Evolutionary conservation across 2,797 vertebrate species (phyloP).

Genomic region (Cryptoprocta ferox): DNA sequence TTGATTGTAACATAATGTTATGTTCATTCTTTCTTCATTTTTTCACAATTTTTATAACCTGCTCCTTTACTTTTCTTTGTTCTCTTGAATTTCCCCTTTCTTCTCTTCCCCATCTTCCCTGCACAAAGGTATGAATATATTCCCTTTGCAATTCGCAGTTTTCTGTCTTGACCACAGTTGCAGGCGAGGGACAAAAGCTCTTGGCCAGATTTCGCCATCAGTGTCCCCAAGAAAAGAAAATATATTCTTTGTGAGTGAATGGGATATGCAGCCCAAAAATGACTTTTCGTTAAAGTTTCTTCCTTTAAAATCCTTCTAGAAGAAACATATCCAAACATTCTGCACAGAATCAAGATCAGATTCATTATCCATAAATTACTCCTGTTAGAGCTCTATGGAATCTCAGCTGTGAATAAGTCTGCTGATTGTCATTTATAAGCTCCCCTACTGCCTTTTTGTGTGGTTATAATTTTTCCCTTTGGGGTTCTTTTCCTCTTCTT

Average conservation of each 20-base stretch:
- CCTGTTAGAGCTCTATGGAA: not conserved
- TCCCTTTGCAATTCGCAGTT: not conserved
- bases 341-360: not conserved
- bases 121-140: not conserved
- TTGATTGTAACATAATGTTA: not conserved
- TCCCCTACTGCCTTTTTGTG: not conserved
- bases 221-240: not conserved
- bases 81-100: not conserved
- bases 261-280: not conserved
- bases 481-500: not conserved
- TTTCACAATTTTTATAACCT: not conserved
- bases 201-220: not conserved
- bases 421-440: not conserved
- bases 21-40: not conserved
- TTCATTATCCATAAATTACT: slow-evolving; percentile 17
- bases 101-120: not conserved
- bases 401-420: not conserved
- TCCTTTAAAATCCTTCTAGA: slow-evolving; percentile 23
- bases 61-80: not conserved
- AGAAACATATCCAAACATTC: not conserved
- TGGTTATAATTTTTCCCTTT: not conserved
- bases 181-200: not conserved
- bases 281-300: not conserved
- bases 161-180: not conserved
- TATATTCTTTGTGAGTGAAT: not conserved